Conservation (phyloP, 2,888 invertebrate species). For the Hypomecis atomaria region DNA sequence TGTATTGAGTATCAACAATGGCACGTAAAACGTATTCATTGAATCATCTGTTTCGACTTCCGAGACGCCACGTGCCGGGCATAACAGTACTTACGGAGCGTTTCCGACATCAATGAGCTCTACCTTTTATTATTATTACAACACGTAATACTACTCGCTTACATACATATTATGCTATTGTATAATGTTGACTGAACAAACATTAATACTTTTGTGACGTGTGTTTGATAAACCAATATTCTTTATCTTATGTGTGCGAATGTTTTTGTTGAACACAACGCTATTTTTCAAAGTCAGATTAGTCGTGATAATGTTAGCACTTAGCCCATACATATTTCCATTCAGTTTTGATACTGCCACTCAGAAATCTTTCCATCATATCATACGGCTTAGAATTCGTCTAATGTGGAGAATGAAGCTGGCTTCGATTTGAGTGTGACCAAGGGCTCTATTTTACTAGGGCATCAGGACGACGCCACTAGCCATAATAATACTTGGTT, state of each 20-base stretch:
- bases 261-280: conserved; percentile 1
- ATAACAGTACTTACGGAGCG: conserved; percentile 46
- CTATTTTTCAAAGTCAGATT: neutral
- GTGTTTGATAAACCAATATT: conserved; percentile 27
- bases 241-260: conserved; percentile 10
- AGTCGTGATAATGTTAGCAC: too few species aligned
- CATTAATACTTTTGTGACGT: conserved; percentile 27
- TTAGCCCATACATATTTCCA: too few species aligned
- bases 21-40: conserved; percentile 79
- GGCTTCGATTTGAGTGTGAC: too few species aligned
- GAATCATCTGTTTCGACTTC: conserved; percentile 72
- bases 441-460: too few species aligned
- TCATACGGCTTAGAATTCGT: too few species aligned
- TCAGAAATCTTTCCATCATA: too few species aligned
- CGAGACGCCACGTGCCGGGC: conserved; percentile 60
- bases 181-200: conserved; percentile 28
- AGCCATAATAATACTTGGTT: too few species aligned
- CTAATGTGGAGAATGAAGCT: too few species aligned
- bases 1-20: conserved; percentile 79
- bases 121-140: conserved; percentile 39
- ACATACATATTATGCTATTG: conserved; percentile 25
- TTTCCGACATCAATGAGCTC: conserved; percentile 43
- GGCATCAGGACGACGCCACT: too few species aligned
- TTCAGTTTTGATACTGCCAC: too few species aligned
- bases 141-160: conserved; percentile 19